phyloP scores from a whole-genome alignment of 2,888 invertebrate genomes.

The Pristionchus japonicus region DNA sequence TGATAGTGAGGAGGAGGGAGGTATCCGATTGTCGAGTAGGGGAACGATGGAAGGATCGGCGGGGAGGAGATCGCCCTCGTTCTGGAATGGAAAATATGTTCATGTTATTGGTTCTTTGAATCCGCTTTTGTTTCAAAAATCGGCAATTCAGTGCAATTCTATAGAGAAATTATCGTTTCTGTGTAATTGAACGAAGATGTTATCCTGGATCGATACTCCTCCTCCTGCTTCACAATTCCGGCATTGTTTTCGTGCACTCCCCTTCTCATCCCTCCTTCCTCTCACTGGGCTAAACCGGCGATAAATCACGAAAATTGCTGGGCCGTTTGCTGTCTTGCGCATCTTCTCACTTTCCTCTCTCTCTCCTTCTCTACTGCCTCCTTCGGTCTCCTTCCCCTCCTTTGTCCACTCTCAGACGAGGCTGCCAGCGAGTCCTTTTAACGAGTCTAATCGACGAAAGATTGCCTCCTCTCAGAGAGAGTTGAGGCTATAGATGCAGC shows the following conservation, averaged over 20 bases:
- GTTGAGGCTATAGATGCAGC: neutral
- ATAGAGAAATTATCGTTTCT: no score
- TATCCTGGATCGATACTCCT: neutral
- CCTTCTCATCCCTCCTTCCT: neutral
- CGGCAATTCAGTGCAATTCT: no score
- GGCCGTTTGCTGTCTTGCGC: neutral
- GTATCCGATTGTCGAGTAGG: neutral
- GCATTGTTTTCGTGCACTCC: slow-evolving; percentile 1
- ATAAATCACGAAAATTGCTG: slow-evolving; percentile 10
- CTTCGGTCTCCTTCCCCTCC: neutral
- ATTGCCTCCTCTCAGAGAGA: neutral
- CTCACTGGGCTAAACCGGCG: slow-evolving; percentile 32
- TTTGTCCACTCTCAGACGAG: slow-evolving; percentile 22
- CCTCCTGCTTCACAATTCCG: neutral
- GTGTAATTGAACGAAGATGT: no score
- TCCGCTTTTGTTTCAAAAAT: no score
- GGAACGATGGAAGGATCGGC: neutral
- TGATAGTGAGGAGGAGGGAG: neutral
- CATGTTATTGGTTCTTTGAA: neutral
- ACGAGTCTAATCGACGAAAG: slow-evolving; percentile 31
- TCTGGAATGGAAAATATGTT: neutral
- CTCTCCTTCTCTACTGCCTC: neutral
- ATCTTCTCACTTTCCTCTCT: neutral
- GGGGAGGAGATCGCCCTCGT: neutral
- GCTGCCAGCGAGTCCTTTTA: neutral